Conservation (phyloP, 2,797 vertebrate genomes). For the Dallia pectoralis region DNA sequence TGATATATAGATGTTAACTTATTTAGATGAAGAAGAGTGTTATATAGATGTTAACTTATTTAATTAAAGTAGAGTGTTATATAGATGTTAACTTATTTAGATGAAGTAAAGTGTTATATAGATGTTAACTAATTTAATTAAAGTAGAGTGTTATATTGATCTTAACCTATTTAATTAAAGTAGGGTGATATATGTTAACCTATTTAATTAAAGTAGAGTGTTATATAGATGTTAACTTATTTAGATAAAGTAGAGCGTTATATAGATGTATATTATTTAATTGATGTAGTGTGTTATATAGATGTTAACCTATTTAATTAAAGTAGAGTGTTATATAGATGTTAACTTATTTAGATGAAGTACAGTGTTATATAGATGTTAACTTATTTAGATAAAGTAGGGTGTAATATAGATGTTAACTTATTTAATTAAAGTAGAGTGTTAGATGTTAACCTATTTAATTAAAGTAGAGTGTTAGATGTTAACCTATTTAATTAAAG, state of each 20-base stretch:
- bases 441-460: constrained; percentile 42
- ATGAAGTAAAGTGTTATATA: constrained; percentile 49
- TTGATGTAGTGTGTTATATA: constrained; percentile 42
- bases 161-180: constrained; percentile 47
- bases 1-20: constrained; percentile 48
- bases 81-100: constrained; percentile 42
- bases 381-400: constrained; percentile 44
- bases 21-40: constrained; percentile 42
- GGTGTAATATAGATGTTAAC: constrained; percentile 47
- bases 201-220: constrained; percentile 42
- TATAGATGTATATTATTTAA: constrained; percentile 42
- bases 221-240: constrained; percentile 48
- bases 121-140: constrained; percentile 46
- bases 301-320: constrained; percentile 46
- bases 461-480: constrained; percentile 46
- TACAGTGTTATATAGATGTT: constrained; percentile 45
- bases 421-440: constrained; percentile 42
- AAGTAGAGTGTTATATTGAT: constrained; percentile 44
- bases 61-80: constrained; percentile 48
- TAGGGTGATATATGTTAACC: constrained; percentile 42
- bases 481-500: constrained; percentile 47
- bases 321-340: constrained; percentile 44
- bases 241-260: constrained; percentile 46
- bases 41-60: constrained; percentile 46
- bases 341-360: constrained; percentile 46